A percentile compares a stretch with the other conserved stretches of the same genome.
Conservation (phyloP, 2,113 vertebrate genomes). For the Glareola pratincola region DNA sequence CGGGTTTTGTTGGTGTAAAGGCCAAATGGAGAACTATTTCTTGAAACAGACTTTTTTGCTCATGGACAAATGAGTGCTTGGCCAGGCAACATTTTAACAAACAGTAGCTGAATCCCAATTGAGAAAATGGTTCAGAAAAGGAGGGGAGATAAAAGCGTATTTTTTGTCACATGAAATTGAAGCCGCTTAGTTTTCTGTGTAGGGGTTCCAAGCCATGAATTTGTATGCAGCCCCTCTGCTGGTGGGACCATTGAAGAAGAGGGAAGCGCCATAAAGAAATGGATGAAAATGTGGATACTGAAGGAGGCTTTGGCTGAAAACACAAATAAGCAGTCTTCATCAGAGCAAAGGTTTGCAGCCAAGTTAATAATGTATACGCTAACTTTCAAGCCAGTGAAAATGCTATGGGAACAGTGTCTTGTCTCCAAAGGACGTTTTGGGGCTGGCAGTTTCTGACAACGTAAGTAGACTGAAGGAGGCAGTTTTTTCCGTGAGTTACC, state of each 20-base stretch:
- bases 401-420: background rate
- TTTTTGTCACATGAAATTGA: background rate
- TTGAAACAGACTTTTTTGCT: background rate
- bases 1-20: background rate
- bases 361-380: background rate
- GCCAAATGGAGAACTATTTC: background rate
- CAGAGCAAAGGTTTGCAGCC: background rate
- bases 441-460: background rate
- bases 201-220: background rate
- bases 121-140: background rate
- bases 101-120: background rate
- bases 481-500: background rate
- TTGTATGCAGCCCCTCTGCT: background rate
- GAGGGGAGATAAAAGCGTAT: background rate
- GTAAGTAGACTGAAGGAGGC: background rate
- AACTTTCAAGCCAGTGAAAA: background rate
- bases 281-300: background rate
- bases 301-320: background rate
- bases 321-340: background rate
- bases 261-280: background rate
- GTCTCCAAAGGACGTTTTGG: background rate
- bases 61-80: background rate
- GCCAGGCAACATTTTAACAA: background rate
- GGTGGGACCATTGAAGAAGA: background rate
- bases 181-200: background rate